Conservation (phyloP, 2,113 vertebrate genomes). For the Ptychochromis oligacanthus region DNA sequence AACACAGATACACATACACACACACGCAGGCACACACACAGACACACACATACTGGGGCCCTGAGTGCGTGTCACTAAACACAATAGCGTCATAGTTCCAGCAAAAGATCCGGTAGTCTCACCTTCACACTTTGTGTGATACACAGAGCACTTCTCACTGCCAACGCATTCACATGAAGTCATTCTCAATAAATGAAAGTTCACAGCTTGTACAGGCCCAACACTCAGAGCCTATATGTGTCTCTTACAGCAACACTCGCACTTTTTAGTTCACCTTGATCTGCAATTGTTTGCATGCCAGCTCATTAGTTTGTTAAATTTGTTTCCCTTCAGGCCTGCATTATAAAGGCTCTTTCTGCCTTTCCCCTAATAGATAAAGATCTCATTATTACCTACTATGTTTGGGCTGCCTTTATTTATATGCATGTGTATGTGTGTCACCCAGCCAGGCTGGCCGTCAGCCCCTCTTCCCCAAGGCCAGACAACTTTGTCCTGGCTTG, state of each 20-base stretch:
- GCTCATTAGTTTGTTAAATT: constrained; percentile 61
- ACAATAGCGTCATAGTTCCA: constrained; percentile 23
- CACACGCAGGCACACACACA: not conserved
- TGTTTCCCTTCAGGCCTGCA: constrained; percentile 36
- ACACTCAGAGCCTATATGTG: not conserved
- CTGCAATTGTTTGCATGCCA: constrained; percentile 56
- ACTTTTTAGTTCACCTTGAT: constrained; percentile 37
- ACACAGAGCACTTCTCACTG: constrained; percentile 10
- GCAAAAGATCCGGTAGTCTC: constrained; percentile 34
- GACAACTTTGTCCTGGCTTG: constrained; percentile 56
- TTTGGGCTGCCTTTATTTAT: constrained; percentile 14
- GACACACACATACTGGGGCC: not conserved
- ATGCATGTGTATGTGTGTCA: constrained; percentile 29
- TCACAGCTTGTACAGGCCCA: constrained; percentile 9
- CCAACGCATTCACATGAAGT: constrained; percentile 37
- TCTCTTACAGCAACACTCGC: constrained; percentile 1
- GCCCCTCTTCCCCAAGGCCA: constrained; percentile 54
- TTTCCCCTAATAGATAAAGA: constrained; percentile 55
- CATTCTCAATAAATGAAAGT: constrained; percentile 31
- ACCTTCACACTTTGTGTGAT: constrained; percentile 53
- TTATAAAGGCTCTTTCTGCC: constrained; percentile 30
- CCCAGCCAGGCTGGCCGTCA: constrained; percentile 42
- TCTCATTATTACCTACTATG: constrained; percentile 53
- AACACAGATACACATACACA: constrained; percentile 1
- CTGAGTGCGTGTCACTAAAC: constrained; percentile 7